A percentile compares a stretch with the other conserved stretches of the same genome.
These are phyloP conservation scores for Calyptomena viridis DNA, from an alignment of 2,113 vertebrate genomes.

Conservation along the genomic window DNA sequence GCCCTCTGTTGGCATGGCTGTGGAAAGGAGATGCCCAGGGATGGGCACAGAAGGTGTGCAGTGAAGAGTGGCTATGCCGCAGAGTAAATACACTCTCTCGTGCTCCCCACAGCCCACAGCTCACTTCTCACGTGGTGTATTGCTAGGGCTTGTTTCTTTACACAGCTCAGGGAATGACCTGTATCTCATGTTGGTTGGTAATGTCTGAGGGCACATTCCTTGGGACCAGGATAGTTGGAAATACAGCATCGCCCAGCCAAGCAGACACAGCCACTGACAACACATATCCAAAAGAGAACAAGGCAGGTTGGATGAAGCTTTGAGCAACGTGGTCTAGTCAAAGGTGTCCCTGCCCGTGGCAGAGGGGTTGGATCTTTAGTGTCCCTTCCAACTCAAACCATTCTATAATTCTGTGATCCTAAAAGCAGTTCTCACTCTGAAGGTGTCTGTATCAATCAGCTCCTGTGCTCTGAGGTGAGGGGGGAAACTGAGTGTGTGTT, in stretches of 20 bases:
- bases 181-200: rapidly evolving
- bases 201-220: neutral
- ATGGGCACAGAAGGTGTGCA: neutral
- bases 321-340: neutral
- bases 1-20: neutral
- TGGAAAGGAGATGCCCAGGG: no score
- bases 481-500: neutral
- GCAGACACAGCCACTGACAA: neutral
- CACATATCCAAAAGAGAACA: neutral
- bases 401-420: neutral
- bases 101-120: neutral
- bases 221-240: rapidly evolving
- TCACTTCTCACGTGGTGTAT: neutral
- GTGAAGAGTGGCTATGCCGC: neutral
- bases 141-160: neutral
- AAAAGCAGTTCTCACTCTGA: neutral
- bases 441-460: neutral
- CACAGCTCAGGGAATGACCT: neutral
- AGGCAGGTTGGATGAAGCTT: neutral
- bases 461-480: neutral
- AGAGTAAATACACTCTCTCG: neutral
- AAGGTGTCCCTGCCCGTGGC: neutral
- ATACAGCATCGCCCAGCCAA: neutral
- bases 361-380: neutral
- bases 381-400: neutral